Percentiles rank a stretch among this genome's conserved stretches.
Evolutionary conservation across 2,888 invertebrate species (phyloP).

Genomic region (Penaeus monodon): DNA sequence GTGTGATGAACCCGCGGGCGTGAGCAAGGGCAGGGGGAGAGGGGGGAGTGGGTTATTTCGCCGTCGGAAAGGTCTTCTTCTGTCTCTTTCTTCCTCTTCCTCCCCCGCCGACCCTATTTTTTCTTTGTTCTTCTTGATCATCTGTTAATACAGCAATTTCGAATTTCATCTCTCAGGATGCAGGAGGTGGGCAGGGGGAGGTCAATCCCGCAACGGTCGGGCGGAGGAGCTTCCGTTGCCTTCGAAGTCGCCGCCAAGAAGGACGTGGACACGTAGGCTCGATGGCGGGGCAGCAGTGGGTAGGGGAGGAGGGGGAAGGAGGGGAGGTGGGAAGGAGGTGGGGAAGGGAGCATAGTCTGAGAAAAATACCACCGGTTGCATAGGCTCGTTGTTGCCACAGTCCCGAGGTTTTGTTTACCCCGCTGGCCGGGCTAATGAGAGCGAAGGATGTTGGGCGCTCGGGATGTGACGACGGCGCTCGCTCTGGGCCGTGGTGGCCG

Average conservation of each 20-base stretch:
- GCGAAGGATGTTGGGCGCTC: no score
- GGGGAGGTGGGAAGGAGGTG: background rate
- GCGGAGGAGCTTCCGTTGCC: no score
- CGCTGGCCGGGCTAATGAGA: no score
- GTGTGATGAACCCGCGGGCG: conserved; percentile 6
- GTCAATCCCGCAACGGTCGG: no score
- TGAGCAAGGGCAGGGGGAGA: background rate
- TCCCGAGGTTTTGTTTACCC: background rate
- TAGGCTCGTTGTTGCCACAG: conserved; percentile 1
- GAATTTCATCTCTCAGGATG: background rate
- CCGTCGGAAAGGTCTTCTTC: no score
- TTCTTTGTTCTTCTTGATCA: background rate
- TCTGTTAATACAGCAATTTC: background rate
- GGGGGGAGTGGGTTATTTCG: background rate
- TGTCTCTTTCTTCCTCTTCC: background rate
- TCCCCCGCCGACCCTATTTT: background rate
- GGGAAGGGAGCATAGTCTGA: background rate
- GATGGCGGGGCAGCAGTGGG: background rate
- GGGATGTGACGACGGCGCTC: background rate
- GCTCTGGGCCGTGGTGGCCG: background rate
- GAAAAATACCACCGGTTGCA: conserved; percentile 37
- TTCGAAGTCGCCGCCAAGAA: no score
- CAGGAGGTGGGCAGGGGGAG: background rate
- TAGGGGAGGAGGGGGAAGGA: background rate
- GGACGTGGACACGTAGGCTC: no score